Base-by-base conservation (phyloP, 2,797 vertebrate genomes). In the Lagocephalus sceleratus region DNA sequence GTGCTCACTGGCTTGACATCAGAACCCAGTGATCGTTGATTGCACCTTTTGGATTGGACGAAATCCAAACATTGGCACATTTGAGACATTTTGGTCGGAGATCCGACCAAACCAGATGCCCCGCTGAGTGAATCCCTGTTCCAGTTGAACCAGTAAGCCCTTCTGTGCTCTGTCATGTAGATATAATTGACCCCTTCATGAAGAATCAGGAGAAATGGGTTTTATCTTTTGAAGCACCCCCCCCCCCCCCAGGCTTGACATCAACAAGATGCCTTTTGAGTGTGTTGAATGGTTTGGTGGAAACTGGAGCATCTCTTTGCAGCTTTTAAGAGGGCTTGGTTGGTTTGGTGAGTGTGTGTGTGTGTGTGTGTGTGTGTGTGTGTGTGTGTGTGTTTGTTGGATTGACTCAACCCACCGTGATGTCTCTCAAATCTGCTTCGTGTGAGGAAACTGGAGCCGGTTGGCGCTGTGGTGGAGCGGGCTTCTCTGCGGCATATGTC, bases 271-370 rank as follows among this genome's bases (percentile, higher is more conserved):
- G 19, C 42, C 3, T 23, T 48, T 54, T 47, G 47, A 60, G 43
- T 47, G 47, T 44, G 53, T 40, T 62, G 50, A 61, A 40, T 54
- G 63, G 9, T 63, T 79, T 47, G 2, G 21, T 54, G 68, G 62
- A 78, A 81, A 81, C 66, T 80, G 0, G 84, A 87, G 79, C 78
- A 70, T 78, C 74, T 79, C 78, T 51, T 43, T 47, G 38, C 47
- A 59, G 66, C 45, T 39, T 19, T n/a, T 54, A 41, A 16, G 6
- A 41, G 16, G 15, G 39, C 44, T 73, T 51, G 78, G 64, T 35
- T 26, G 23, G 48, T 8, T 3, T 3, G 38, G n/a, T 46, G 45
- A 11, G 32, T 48, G 32, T 47, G 16, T 47, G 59, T 20, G 32
- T 26, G 46, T 40, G 38, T 5, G n/a, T 16, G 2, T 5, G 43